Evolutionary conservation across 2,888 invertebrate genomes (phyloP).

Genomic region (Hydropsyche betteni): DNA sequence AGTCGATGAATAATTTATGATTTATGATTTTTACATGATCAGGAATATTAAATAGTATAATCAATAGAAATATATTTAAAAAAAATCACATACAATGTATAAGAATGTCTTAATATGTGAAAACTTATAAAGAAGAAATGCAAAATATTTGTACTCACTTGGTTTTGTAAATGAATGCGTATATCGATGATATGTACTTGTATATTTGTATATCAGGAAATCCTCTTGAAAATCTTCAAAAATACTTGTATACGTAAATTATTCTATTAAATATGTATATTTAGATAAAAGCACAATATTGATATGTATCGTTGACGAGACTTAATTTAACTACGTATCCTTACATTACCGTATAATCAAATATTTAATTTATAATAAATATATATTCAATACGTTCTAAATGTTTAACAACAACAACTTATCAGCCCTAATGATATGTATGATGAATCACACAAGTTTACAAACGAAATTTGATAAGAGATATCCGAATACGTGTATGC

Average conservation of each 20-base stretch:
- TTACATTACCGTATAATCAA: constrained; percentile 6
- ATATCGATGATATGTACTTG: background rate
- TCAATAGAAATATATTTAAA: no score
- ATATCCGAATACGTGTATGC: constrained; percentile 1
- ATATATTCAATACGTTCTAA: constrained; percentile 1
- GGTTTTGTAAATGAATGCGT: no score
- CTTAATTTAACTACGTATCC: constrained; percentile 1
- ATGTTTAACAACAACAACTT: constrained; percentile 14
- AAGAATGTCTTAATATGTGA: no score
- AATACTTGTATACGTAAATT: constrained; percentile 24
- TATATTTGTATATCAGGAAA: background rate
- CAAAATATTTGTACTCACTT: no score
- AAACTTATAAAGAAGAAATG: no score
- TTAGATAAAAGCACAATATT: constrained; percentile 36
- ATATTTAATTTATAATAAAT: background rate
- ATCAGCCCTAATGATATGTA: constrained; percentile 21
- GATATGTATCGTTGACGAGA: constrained; percentile 37
- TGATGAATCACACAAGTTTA: constrained; percentile 23
- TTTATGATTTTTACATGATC: no score
- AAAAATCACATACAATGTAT: no score
- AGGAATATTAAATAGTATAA: no score
- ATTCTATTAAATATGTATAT: constrained; percentile 30
- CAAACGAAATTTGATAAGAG: background rate
- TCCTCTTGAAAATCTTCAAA: constrained; percentile 13
- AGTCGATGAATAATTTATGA: no score